phyloP scores from a whole-genome alignment of 2,797 vertebrate species.

The Ara ararauna region DNA sequence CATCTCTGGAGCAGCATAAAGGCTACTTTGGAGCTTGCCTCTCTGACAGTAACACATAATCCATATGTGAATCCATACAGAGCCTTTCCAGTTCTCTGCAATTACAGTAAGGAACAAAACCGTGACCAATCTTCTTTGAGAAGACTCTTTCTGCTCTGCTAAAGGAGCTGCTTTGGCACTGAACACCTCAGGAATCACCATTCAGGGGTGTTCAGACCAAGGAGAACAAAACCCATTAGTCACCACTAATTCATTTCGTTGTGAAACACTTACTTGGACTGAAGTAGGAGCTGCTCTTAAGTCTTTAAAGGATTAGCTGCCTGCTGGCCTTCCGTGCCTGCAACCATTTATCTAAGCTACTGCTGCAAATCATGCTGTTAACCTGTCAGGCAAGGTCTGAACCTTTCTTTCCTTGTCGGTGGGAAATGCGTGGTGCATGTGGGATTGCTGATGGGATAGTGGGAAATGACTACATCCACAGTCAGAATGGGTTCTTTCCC shows the following conservation, averaged over 20 bases:
- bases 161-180: background rate
- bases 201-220: background rate
- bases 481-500: background rate
- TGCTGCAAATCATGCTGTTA: conserved; percentile 53
- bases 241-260: conserved; percentile 38
- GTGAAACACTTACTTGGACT: conserved; percentile 53
- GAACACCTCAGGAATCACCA: background rate
- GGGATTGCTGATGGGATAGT: background rate
- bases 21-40: background rate
- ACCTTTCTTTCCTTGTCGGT: background rate
- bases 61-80: rapidly evolving
- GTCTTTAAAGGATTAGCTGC: conserved; percentile 55
- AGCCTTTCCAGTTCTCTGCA: background rate
- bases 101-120: background rate
- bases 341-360: conserved; percentile 16
- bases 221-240: background rate
- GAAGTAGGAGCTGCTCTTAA: conserved; percentile 25
- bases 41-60: background rate
- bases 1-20: background rate
- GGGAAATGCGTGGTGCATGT: background rate
- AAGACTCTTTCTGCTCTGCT: background rate
- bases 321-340: background rate
- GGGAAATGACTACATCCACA: background rate
- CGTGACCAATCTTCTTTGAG: background rate
- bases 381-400: conserved; percentile 9